phyloP scores from a whole-genome alignment of 2,888 invertebrate genomes.

The Sesia apiformis region DNA sequence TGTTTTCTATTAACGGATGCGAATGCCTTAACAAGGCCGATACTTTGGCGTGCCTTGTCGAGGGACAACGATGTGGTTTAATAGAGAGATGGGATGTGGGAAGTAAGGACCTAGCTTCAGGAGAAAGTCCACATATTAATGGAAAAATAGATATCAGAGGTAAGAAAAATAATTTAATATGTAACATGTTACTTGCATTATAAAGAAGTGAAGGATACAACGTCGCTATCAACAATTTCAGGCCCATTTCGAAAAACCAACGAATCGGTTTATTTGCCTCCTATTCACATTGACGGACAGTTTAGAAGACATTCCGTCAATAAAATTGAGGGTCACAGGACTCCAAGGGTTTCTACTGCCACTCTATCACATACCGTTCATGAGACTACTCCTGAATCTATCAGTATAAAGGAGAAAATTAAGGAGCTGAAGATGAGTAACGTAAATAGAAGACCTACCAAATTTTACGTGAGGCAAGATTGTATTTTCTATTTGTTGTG shows the following conservation, averaged over 20 bases:
- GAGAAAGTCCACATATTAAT: conserved; percentile 40
- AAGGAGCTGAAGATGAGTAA: conserved; percentile 40
- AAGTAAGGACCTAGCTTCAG: conserved; percentile 38
- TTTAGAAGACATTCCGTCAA: neutral
- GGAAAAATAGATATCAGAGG: conserved; percentile 31
- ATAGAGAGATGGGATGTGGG: conserved; percentile 38
- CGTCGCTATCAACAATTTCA: no score
- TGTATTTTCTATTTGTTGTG: no score
- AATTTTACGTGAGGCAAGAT: no score
- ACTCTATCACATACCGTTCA: neutral
- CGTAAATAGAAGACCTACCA: conserved; percentile 8
- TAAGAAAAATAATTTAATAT: neutral
- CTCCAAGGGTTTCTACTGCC: neutral
- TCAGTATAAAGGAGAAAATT: conserved; percentile 48
- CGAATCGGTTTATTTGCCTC: conserved; percentile 32
- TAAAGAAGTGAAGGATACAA: neutral
- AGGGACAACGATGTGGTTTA: conserved; percentile 18
- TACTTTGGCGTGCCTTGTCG: conserved; percentile 21
- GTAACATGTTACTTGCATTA: no score
- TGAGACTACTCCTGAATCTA: conserved; percentile 18
- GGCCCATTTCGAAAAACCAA: conserved; percentile 6
- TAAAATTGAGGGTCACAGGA: neutral
- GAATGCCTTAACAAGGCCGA: conserved; percentile 14
- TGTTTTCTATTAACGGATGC: conserved; percentile 32
- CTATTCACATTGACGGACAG: conserved; percentile 35